Evolutionary conservation across 2,113 vertebrate genomes (phyloP).

Genomic region (Hucho hucho): DNA sequence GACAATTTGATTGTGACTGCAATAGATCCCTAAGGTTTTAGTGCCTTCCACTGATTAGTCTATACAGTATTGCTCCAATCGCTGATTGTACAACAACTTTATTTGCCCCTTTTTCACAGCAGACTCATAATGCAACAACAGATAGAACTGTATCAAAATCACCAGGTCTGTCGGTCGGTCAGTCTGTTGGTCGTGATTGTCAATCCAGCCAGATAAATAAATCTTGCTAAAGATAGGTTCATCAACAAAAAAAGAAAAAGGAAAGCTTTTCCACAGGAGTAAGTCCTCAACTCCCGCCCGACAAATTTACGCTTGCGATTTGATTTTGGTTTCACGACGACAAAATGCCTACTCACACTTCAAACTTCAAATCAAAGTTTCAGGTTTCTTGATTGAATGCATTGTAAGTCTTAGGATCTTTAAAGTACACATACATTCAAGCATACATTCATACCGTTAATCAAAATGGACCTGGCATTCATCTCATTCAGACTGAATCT

Average conservation of each 20-base stretch:
- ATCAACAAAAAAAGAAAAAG: not conserved
- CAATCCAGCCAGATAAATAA: constrained; percentile 50
- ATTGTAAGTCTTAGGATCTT: constrained; percentile 8
- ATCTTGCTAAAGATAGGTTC: constrained; percentile 2
- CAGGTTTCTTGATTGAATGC: no score
- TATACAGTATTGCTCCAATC: constrained; percentile 52
- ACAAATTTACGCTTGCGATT: no score
- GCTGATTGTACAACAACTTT: constrained; percentile 7
- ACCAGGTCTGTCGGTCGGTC: no score
- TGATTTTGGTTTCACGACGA: no score
- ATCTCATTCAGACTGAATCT: constrained; percentile 33
- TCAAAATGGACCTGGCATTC: constrained; percentile 29
- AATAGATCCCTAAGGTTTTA: constrained; percentile 36
- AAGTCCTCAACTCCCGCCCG: no score
- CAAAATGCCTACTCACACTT: no score
- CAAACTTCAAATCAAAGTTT: no score
- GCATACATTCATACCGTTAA: constrained; percentile 36
- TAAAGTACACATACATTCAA: constrained; percentile 52
- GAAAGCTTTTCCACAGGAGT: not conserved
- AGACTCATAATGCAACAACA: constrained; percentile 37
- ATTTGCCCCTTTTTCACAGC: constrained; percentile 21
- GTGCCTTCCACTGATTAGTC: constrained; percentile 38
- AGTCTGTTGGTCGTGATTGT: constrained; percentile 55
- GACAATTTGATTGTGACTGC: constrained; percentile 56
- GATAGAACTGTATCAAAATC: constrained; percentile 15